These are phyloP conservation scores for Nephrotoma guestfalica DNA, from an alignment of 2,888 invertebrate species.

Conservation along the genomic window DNA sequence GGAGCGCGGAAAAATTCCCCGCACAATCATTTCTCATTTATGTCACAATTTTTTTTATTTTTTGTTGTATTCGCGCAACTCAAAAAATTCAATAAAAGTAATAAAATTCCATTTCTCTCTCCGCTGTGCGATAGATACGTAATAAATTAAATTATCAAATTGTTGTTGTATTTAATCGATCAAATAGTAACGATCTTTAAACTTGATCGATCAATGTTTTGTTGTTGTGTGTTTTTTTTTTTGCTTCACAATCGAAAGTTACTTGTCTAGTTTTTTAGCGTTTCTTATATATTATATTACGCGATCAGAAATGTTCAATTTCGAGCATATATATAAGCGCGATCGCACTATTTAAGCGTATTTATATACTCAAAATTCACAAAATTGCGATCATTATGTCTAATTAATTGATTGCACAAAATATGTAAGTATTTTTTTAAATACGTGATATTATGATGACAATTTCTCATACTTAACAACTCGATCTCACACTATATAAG, in stretches of 20 bases:
- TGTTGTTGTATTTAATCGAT: not conserved
- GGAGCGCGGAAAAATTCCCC: not conserved
- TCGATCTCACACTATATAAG: not conserved
- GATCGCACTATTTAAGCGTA: not conserved
- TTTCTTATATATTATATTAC: not conserved
- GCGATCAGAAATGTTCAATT: not conserved
- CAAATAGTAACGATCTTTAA: not conserved
- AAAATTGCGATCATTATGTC: not conserved
- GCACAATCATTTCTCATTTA: not conserved
- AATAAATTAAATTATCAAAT: not conserved
- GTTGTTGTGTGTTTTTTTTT: not conserved
- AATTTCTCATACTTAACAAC: not conserved
- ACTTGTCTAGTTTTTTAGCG: not conserved
- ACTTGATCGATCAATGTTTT: not conserved
- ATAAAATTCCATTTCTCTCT: not conserved
- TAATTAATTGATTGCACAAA: not conserved
- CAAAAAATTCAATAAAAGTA: not conserved
- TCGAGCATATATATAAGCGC: not conserved
- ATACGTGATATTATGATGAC: not conserved
- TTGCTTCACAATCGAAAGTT: not conserved
- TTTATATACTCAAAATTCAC: not conserved
- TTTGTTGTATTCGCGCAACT: not conserved
- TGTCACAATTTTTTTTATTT: not conserved
- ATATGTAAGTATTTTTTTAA: not conserved
- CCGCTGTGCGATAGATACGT: not conserved